Evolutionary conservation across 2,888 invertebrate genomes (phyloP), one percentile per base, ranked within the genome.

Genomic region (Priocnemis perturbator): DNA sequence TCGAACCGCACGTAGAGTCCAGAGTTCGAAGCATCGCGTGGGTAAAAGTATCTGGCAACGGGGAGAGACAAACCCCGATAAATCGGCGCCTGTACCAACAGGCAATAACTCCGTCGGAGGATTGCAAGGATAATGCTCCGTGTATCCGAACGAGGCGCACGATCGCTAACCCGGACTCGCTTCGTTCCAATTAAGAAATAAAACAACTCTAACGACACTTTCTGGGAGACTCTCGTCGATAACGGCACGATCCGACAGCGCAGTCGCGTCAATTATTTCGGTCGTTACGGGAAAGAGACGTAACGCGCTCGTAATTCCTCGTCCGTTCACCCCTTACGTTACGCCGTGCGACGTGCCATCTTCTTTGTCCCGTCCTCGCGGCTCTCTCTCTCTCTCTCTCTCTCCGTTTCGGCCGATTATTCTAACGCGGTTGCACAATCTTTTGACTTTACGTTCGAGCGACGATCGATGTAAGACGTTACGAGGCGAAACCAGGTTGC

Each of bases 351-450:
- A n/a, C n/a, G 57, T 57, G 37, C 37, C 57, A 30, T 57, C 30
- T 19, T 4, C 37, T 57, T 57, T 57, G 57, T 57, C 26, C 5
- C 26, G 26, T 37, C 37, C 37, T 11, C 14, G 4, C 37, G 37
- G n/a, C n/a, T n/a, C n/a, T n/a, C n/a, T n/a, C n/a, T 45, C 17
- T 58, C 47, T 37, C 44, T 45, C 14, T 17, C 47, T n/a, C 59
- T 5, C 19, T 44, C 21, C 47, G 21, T 26, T 26, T 26, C 26
- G 26, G n/a, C 9, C 19, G 56, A 56, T 60, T 44, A 48, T 52
- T 21, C 45, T n/a, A 63, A 20, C 20, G 52, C 45, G 45, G 44
- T 68, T 60, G 45, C 57, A 45, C 57, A 69, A 69, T 7, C 55
- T 20, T 53, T 14, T 30, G 14, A 30, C 47, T 21, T 47, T 45